A percentile compares a stretch with the other conserved stretches of the same genome.
These are phyloP conservation scores for Drosophila mulleri DNA, from an alignment of 2,888 invertebrate species.

Conservation along the genomic window DNA sequence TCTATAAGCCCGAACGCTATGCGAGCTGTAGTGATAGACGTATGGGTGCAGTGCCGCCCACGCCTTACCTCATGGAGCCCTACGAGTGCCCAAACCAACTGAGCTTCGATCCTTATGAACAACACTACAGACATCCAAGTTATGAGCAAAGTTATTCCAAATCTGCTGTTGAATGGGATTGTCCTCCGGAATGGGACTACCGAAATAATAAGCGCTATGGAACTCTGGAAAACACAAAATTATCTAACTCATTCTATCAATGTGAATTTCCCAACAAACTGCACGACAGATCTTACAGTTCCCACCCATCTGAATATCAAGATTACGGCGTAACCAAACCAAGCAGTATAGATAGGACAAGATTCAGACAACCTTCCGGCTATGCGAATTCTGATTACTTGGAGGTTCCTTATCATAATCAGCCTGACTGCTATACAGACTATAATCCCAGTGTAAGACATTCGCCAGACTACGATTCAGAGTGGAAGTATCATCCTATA, in stretches of 20 bases:
- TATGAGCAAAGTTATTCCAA: background rate
- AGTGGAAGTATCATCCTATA: slow-evolving; percentile 1
- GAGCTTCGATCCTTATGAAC: background rate
- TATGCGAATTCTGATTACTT: slow-evolving; percentile 11
- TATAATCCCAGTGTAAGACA: background rate
- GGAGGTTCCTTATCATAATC: background rate
- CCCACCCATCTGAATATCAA: background rate
- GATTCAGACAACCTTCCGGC: slow-evolving; percentile 17
- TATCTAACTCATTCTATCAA: slow-evolving; percentile 3
- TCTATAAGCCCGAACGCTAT: slow-evolving; percentile 3
- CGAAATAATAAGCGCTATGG: background rate
- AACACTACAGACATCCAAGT: background rate
- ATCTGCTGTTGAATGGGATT: background rate
- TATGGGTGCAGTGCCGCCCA: background rate
- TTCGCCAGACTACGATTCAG: background rate
- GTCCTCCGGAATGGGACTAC: background rate
- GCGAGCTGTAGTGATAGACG: background rate
- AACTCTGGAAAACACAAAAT: background rate
- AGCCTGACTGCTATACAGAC: background rate
- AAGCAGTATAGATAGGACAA: background rate
- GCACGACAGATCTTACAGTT: background rate
- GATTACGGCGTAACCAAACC: background rate
- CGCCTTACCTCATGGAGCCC: background rate
- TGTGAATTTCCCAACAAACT: background rate
- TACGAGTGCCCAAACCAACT: slow-evolving; percentile 10